A percentile compares a stretch with the other conserved stretches of the same genome.
Evolutionary conservation across 2,888 invertebrate species (phyloP).

Genomic region (Galerucella calmariensis): DNA sequence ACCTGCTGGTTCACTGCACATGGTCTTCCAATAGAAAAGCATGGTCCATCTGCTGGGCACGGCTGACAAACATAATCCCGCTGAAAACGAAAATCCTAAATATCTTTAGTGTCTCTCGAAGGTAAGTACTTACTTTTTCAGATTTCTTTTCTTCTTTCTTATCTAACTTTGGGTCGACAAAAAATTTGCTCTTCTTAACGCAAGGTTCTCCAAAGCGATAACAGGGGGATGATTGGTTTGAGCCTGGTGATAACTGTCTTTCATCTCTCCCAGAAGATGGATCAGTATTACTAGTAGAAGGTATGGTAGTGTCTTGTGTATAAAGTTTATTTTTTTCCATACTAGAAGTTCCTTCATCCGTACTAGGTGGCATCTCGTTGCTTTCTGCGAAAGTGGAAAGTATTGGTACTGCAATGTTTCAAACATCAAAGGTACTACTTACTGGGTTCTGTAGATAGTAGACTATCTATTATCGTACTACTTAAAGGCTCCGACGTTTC

Average conservation of each 20-base stretch:
- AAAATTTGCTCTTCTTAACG: background rate
- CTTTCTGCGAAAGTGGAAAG: background rate
- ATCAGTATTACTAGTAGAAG: no score
- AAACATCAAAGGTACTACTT: background rate
- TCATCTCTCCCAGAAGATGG: background rate
- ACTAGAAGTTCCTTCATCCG: background rate
- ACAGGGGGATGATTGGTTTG: background rate
- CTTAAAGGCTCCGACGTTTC: background rate
- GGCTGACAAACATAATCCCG: background rate
- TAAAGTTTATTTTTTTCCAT: background rate
- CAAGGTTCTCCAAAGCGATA: background rate
- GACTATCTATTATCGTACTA: background rate
- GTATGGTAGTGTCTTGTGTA: no score
- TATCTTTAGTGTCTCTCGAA: background rate
- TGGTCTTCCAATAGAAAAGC: conserved; percentile 14
- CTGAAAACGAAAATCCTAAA: background rate
- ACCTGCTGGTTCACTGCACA: conserved; percentile 5
- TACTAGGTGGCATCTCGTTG: background rate
- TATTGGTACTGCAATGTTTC: no score
- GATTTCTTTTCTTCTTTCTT: background rate
- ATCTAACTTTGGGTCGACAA: background rate
- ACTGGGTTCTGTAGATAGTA: conserved; percentile 1
- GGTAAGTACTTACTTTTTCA: background rate
- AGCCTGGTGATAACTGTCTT: background rate
- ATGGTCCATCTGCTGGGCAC: background rate